These are phyloP conservation scores for Diplodus puntazzo DNA, from an alignment of 2,797 vertebrate genomes.

Conservation along the genomic window DNA sequence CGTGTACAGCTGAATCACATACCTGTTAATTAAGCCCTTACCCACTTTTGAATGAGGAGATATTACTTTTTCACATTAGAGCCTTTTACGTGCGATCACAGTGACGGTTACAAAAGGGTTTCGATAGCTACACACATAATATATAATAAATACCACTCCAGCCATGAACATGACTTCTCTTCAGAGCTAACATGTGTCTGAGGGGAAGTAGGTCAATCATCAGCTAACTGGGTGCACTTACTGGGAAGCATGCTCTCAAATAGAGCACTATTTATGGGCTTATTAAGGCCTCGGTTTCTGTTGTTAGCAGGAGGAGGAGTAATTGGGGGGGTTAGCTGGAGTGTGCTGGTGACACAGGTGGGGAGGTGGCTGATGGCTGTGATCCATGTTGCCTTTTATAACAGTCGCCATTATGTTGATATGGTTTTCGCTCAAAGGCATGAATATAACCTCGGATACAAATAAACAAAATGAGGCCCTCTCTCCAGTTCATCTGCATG, in stretches of 20 bases:
- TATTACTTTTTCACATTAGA: too few relatives aligned
- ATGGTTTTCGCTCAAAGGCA: not conserved
- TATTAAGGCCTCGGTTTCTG: slow-evolving; percentile 34
- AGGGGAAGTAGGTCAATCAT: slow-evolving; percentile 25
- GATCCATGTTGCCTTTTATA: not conserved
- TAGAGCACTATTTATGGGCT: slow-evolving; percentile 55
- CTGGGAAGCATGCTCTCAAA: slow-evolving; percentile 12
- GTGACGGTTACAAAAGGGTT: not conserved
- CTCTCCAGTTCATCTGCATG: not conserved
- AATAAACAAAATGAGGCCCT: not conserved
- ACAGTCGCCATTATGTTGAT: not conserved
- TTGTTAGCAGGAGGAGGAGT: slow-evolving; percentile 38
- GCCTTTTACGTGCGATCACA: too few relatives aligned
- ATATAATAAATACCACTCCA: not conserved
- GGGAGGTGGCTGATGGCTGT: not conserved
- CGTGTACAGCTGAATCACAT: not conserved
- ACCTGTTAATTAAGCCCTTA: not conserved
- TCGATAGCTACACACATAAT: too few relatives aligned
- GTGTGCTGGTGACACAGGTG: slow-evolving; percentile 13
- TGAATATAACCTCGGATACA: not conserved
- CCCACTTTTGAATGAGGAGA: not conserved
- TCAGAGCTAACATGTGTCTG: not conserved
- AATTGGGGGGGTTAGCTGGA: slow-evolving; percentile 42
- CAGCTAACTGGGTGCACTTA: slow-evolving; percentile 8
- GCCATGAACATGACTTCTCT: not conserved